Evolutionary conservation across 2,113 vertebrate species (phyloP), one percentile per base, ranked within the genome.

Genomic region (Addax nasomaculatus): DNA sequence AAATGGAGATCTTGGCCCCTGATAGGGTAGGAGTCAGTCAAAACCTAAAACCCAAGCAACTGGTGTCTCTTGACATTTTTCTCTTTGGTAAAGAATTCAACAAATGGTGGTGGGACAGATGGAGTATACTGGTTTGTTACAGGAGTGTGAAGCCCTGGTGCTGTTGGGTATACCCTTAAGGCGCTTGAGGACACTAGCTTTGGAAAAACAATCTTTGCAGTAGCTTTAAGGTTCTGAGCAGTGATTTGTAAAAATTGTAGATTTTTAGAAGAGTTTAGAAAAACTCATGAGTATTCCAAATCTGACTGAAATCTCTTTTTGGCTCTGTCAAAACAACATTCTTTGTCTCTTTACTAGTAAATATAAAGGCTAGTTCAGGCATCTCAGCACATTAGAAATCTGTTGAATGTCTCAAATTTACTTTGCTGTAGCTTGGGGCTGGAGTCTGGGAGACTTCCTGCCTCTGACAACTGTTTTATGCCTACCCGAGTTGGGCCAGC

Each of bases 41-140:
- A 97, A 97, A 98, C 98, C 96, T 97, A 98, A 98, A 98, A 97
- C 97, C 90, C 88, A 57, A 98, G 93, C 98, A 98, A 97, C 98
- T 98, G 98, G 96, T 98, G 97, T 95, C 94, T 98, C 97, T 97
- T 98, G 97, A 96, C 85, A 96, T 58, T 27, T 97, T 97, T 98
- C 98, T 97, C 73, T 90, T 96, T 97, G 97, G 67, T 97, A 97
- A 98, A 98, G 96, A 98, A 98, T 98, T 97, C 13, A 55, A 95
- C 89, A 81, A 97, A 97, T 95, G 96, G 79, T 45, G 25, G 47
- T 86, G 49, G 86, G 49, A 60, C 39, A 25, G 78, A 90, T 95
- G 58, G 45, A 96, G 88, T 62, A n/a, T 49, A 92, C 84, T 80
- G 79, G 83, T 88, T 97, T 96, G 62, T 95, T 73, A 85, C 1